Evolutionary conservation across 1,140 invertebrate genomes (phyloP).

Genomic region (Physella acuta): DNA sequence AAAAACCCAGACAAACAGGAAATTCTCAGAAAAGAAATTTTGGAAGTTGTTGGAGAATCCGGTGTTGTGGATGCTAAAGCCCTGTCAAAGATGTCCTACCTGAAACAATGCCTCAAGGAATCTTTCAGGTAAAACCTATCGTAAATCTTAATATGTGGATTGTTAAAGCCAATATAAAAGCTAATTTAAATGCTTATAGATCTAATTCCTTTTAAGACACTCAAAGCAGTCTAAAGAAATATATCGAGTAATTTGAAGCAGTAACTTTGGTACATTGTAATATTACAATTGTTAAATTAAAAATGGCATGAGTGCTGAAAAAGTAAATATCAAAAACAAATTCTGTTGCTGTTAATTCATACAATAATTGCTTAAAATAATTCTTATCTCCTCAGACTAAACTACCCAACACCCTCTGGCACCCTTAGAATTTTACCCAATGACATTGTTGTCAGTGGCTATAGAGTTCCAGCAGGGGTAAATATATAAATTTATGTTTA

Average conservation of each 20-base stretch:
- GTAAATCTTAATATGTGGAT: background rate
- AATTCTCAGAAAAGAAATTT: slow-evolving; percentile 69
- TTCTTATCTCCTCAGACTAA: background rate
- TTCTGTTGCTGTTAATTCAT: too few species aligned
- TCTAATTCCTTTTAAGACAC: too few species aligned
- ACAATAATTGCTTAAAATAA: too few species aligned
- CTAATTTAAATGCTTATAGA: too few species aligned
- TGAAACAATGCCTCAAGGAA: slow-evolving; percentile 82
- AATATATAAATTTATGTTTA: too few species aligned
- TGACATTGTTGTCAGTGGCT: slow-evolving; percentile 11
- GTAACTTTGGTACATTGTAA: too few species aligned
- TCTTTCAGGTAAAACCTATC: slow-evolving; percentile 64
- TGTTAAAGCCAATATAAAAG: too few species aligned
- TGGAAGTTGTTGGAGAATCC: slow-evolving; percentile 60
- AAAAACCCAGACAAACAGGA: slow-evolving; percentile 64
- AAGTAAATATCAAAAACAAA: too few species aligned
- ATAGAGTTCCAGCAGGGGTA: slow-evolving; percentile 15
- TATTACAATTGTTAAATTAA: background rate
- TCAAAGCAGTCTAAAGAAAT: too few species aligned
- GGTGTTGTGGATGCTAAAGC: slow-evolving; percentile 65
- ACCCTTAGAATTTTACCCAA: background rate
- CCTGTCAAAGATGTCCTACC: slow-evolving; percentile 70
- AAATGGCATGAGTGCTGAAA: too few species aligned
- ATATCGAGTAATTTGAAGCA: too few species aligned
- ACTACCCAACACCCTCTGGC: background rate